Evolutionary conservation across 1,140 invertebrate genomes (phyloP), one percentile per base, ranked within the genome.

Genomic region (Lutraria rhynchaena): DNA sequence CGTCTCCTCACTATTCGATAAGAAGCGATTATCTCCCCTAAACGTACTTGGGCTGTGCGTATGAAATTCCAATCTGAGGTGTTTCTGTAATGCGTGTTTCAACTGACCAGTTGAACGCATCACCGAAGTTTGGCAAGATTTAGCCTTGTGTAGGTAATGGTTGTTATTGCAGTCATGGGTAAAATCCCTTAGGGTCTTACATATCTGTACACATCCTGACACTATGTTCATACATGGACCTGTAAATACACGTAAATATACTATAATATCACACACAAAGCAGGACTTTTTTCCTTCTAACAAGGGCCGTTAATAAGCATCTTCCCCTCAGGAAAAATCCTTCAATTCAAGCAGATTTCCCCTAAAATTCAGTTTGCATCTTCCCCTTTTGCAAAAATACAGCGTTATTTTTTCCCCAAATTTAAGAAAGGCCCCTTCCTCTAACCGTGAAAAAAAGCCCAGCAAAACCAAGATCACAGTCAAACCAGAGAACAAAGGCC

Each of bases 141-240:
- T 58, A 17, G 55, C 60, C 24, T 74, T 73, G 31, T 81, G 78
- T 27, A 55, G 22, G 31, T 73, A 81, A 19, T 74, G 61, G 24
- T 60, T 19, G 57, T 85, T 87, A 13, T 31, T 83, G 1, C 55
- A 55, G 60, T 87, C 82, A 19, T 85, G 81, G 5, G 80, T 77
- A 29, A 82, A 76, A 29, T 83, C 74, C 41, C 78, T 76, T 19
- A 87, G 74, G 13, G 71, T 65, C 44, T 82, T 81, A 57, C 82
- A 85, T 0, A 87, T 57, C 70, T 87, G 86, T 29, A 87, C 77
- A 77, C 86, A 87, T 5, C 84, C 78, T 15, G 86, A 87, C 5
- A 85, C 82, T 35, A 85, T 78, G 70, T 80, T 87, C 67, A 87
- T 70, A 81, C 81, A 87, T 7, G 86, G 78, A 57, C 84, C 86